A percentile compares a stretch with the other conserved stretches of the same genome.
Evolutionary conservation across 2,888 invertebrate genomes (phyloP).

Genomic region (Galeopsomyia nigrocyanea): DNA sequence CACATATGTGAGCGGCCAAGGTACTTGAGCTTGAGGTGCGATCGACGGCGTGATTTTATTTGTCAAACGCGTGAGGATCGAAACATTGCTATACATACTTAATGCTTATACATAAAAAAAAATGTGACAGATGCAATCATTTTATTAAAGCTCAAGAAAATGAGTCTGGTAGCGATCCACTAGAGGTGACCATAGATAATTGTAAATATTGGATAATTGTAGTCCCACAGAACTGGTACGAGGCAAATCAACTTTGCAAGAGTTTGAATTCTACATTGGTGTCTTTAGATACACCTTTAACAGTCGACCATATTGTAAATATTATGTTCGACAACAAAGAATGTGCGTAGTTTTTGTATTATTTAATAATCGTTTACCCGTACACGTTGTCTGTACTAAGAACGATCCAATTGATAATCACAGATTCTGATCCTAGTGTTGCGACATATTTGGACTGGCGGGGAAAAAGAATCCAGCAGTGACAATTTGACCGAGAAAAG

Average conservation of each 20-base stretch:
- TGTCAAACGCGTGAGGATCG: constrained; percentile 52
- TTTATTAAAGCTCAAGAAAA: constrained; percentile 43
- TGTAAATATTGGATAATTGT: constrained; percentile 50
- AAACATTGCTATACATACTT: not conserved
- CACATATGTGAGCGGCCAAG: constrained; percentile 50
- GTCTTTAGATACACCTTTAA: constrained; percentile 48
- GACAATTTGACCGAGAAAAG: not conserved
- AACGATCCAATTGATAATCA: constrained; percentile 29
- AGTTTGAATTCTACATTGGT: constrained; percentile 48
- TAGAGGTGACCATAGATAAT: constrained; percentile 37
- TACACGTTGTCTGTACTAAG: not conserved
- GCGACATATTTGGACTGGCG: constrained; percentile 51
- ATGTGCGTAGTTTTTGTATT: constrained; percentile 36
- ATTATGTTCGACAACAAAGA: constrained; percentile 50
- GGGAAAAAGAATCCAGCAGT: constrained; percentile 17
- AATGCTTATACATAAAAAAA: too few relatives aligned
- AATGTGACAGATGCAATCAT: too few relatives aligned
- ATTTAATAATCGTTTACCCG: not conserved
- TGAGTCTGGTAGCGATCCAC: constrained; percentile 29
- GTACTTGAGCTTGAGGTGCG: constrained; percentile 50
- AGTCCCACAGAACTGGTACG: constrained; percentile 45
- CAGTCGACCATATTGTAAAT: constrained; percentile 47
- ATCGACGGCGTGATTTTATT: constrained; percentile 51
- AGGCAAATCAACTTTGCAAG: constrained; percentile 46
- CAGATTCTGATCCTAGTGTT: constrained; percentile 47